These are phyloP conservation scores for Phymastichus coffea DNA, from an alignment of 1,140 invertebrate genomes.

Conservation along the genomic window DNA sequence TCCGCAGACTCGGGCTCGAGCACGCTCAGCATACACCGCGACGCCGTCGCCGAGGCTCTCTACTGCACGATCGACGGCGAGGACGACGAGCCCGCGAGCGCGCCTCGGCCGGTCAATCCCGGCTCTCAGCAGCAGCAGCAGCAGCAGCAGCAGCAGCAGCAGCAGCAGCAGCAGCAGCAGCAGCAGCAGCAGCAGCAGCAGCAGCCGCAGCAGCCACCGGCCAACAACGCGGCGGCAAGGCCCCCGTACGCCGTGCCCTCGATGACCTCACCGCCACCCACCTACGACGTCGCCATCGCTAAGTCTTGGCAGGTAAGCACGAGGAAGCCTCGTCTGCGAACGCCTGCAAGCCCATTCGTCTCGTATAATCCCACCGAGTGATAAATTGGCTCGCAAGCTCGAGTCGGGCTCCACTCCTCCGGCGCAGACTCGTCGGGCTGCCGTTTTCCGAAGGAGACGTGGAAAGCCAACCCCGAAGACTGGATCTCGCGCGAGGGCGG, in stretches of 20 bases:
- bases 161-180: neutral
- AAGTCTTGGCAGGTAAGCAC: conserved; percentile 49
- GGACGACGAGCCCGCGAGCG: conserved; percentile 18
- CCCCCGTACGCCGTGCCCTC: conserved; percentile 48
- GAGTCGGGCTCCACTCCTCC: too few relatives aligned
- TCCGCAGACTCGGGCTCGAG: conserved; percentile 46
- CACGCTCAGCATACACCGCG: conserved; percentile 42
- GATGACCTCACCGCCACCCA: conserved; percentile 55
- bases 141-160: neutral
- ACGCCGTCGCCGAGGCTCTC: conserved; percentile 43
- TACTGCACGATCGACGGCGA: conserved; percentile 46
- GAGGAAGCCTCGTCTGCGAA: neutral
- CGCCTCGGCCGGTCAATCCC: neutral
- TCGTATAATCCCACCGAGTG: conserved; percentile 10
- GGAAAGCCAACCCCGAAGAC: too few relatives aligned
- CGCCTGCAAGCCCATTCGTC: neutral
- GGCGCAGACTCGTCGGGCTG: too few relatives aligned
- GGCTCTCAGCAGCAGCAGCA: neutral
- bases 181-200: conserved; percentile 26
- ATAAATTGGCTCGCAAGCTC: neutral
- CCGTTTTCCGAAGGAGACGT: too few relatives aligned
- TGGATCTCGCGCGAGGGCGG: neutral
- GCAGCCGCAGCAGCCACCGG: conserved; percentile 36
- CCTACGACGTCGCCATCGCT: conserved; percentile 51
- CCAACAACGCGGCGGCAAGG: conserved; percentile 37